Evolutionary conservation across 2,113 vertebrate genomes (phyloP), one percentile per base, ranked within the genome.

Genomic region (Oncorhynchus clarkii): DNA sequence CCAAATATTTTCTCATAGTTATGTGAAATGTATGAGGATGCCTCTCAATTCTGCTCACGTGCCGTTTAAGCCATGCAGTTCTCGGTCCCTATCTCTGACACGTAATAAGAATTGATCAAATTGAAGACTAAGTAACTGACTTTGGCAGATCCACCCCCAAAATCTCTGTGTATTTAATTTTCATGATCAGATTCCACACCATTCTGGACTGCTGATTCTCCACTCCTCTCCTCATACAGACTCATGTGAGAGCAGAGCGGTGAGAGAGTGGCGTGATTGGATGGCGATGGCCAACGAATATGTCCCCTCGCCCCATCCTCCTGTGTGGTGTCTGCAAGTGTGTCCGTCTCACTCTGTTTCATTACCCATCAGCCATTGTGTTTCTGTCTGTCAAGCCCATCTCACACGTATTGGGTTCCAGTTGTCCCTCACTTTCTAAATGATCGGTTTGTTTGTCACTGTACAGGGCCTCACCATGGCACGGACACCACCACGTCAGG

Each of bases 401-500:
- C 81, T 88, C 84, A 86, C 82, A 87, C 78, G 81, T 82, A 85
- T 84, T 86, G 73, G 80, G 87, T 87, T 88, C 84, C 87, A 72
- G n/a, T 3, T 75, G 75, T 84, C 73, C 59, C 78, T 81, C 70
- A 8, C 68, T 82, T 49, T 65, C 77, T 82, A 87, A 86, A 86
- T 72, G 73, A 88, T 80, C 7, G 74, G 79, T 87, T 83, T 84
- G 86, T 88, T 87, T 81, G 82, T 83, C 81, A 22, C 76, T 26
- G 3, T 18, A 5, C 51, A 18, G 70, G 78, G 82, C 68, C 39
- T 70, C 18, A 14, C 77, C 66, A 74, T 82, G 76, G 81, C 68
- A 5, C 78, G 34, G 75, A 84, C 51, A 54, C 14, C 18, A 8
- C 78, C 49, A 73, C 86, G 73, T 74, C 69, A 7, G 82, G 62